A percentile compares a stretch with the other conserved stretches of the same genome.
Conservation (phyloP, 2,113 vertebrate species). For the Stegastes partitus region DNA sequence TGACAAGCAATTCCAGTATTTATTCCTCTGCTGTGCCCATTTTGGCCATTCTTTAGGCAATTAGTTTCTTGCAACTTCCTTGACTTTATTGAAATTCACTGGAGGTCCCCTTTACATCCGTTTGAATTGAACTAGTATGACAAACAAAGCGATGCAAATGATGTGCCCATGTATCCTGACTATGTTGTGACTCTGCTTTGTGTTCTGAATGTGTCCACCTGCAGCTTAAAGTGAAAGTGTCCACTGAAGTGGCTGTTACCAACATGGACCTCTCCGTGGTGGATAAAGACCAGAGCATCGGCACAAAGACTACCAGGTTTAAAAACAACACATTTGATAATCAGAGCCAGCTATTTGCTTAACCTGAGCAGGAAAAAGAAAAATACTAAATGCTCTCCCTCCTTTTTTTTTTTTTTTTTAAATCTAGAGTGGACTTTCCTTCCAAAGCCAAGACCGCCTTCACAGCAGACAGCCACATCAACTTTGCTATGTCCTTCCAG, state of each 20-base stretch:
- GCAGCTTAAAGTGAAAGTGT: slow-evolving; percentile 97
- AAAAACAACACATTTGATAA: neutral
- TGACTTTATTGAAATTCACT: no score
- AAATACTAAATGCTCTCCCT: neutral
- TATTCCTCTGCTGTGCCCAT: no score
- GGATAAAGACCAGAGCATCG: slow-evolving; percentile 99
- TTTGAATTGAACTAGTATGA: no score
- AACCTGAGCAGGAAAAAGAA: no score
- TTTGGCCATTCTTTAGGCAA: no score
- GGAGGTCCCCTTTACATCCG: no score
- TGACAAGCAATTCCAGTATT: no score
- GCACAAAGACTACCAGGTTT: slow-evolving; percentile 95
- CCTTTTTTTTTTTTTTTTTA: slow-evolving; percentile 48
- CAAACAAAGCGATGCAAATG: no score
- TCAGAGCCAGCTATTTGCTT: neutral
- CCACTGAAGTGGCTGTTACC: slow-evolving; percentile 94
- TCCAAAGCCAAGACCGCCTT: slow-evolving; percentile 92
- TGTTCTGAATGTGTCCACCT: slow-evolving; percentile 93
- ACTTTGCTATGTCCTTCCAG: slow-evolving; percentile 97
- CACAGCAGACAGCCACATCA: slow-evolving; percentile 97
- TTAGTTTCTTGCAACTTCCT: no score
- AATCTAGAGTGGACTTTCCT: slow-evolving; percentile 92
- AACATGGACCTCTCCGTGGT: slow-evolving; percentile 97
- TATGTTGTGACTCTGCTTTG: neutral
- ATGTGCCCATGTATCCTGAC: no score